Conservation (phyloP, 2,113 vertebrate genomes). For the Dasyurus viverrinus region DNA sequence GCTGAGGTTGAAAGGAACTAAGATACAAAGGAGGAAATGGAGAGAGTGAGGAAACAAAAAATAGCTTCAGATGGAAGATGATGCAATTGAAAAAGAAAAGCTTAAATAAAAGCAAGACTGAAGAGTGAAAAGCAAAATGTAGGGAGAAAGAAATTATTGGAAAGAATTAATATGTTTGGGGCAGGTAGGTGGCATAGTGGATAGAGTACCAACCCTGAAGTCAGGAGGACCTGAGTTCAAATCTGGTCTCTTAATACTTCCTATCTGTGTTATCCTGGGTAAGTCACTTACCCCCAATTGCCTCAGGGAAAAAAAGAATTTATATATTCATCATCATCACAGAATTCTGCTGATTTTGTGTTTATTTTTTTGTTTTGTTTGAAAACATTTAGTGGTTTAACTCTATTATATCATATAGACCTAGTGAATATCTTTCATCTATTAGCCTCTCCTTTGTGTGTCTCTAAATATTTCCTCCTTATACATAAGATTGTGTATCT, state of each 20-base stretch:
- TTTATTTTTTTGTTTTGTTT: constrained; percentile 2
- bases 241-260: no score
- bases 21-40: constrained; percentile 27
- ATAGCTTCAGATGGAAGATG: constrained; percentile 37
- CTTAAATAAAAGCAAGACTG: not conserved
- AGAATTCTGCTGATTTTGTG: not conserved
- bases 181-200: no score
- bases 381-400: constrained; percentile 25
- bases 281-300: no score
- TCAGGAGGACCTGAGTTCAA: no score
- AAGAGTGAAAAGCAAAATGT: constrained; percentile 15
- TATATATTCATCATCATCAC: not conserved
- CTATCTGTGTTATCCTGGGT: no score
- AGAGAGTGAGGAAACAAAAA: constrained; percentile 51
- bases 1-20: constrained; percentile 61
- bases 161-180: not conserved
- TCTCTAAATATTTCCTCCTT: constrained; percentile 9
- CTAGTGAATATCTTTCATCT: not conserved
- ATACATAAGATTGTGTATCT: not conserved
- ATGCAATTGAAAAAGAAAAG: constrained; percentile 27
- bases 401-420: constrained; percentile 13
- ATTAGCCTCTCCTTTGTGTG: not conserved
- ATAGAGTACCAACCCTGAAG: no score
- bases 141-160: not conserved
- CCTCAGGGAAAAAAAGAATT: no score